Evolutionary conservation across 2,888 invertebrate species (phyloP).

Genomic region (Dioctria linearis): DNA sequence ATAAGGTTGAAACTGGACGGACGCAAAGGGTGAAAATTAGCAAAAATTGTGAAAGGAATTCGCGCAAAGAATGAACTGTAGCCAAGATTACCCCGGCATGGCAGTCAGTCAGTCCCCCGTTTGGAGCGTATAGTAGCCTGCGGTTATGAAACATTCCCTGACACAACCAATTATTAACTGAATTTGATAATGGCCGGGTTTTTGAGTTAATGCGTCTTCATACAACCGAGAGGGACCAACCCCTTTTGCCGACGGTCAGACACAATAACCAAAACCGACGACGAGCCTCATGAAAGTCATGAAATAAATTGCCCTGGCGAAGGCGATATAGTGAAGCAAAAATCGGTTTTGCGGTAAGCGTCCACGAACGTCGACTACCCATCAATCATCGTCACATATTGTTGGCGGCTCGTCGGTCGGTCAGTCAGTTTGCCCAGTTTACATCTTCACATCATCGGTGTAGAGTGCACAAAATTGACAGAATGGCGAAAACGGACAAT

Average conservation of each 20-base stretch:
- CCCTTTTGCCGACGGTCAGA: constrained; percentile 39
- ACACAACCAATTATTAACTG: constrained; percentile 57
- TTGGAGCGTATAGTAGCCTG: constrained; percentile 6
- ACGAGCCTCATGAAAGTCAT: constrained; percentile 26
- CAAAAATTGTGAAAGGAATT: constrained; percentile 22
- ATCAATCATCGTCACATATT: constrained; percentile 54
- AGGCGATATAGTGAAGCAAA: constrained; percentile 23
- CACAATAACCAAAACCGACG: constrained; percentile 21
- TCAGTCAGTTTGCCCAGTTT: constrained; percentile 22
- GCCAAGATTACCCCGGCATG: not conserved
- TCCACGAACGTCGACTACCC: constrained; percentile 30
- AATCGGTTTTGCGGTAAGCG: constrained; percentile 45
- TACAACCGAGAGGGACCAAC: constrained; percentile 26
- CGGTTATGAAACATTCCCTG: constrained; percentile 52
- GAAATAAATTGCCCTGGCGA: constrained; percentile 39
- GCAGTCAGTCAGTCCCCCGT: not conserved
- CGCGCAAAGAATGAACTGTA: not conserved
- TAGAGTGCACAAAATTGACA: constrained; percentile 40
- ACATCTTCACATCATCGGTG: constrained; percentile 31
- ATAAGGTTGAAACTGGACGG: not conserved
- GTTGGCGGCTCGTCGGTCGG: constrained; percentile 35
- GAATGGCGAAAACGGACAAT: constrained; percentile 51
- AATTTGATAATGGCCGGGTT: constrained; percentile 57
- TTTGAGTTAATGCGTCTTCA: constrained; percentile 47
- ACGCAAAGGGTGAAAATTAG: constrained; percentile 19